A percentile compares a stretch with the other conserved stretches of the same genome.
phyloP scores from a whole-genome alignment of 1,140 invertebrate species.

The Probaryconus sp. region DNA sequence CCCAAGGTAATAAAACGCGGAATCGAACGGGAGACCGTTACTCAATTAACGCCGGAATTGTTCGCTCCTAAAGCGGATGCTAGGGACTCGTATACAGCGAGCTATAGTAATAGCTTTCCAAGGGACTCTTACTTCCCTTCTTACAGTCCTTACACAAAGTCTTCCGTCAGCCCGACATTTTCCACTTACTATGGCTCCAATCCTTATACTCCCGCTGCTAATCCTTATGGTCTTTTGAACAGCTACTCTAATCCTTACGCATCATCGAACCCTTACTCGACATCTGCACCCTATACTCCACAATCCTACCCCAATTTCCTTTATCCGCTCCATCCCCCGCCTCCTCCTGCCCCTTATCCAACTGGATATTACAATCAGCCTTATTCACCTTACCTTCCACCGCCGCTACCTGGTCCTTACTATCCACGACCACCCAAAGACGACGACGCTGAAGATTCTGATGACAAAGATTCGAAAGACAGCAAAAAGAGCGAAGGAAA shows the following conservation, averaged over 20 bases:
- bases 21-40: slow-evolving; percentile 57
- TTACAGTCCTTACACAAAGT: slow-evolving; percentile 63
- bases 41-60: slow-evolving; percentile 66
- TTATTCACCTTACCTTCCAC: slow-evolving; percentile 52
- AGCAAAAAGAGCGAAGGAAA: slow-evolving; percentile 46
- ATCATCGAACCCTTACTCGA: slow-evolving; percentile 19
- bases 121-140: slow-evolving; percentile 65
- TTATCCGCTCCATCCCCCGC: slow-evolving; percentile 64
- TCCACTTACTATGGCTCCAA: slow-evolving; percentile 43
- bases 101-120: slow-evolving; percentile 58
- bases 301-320: slow-evolving; percentile 66
- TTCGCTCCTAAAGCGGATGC: slow-evolving; percentile 68
- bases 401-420: slow-evolving; percentile 48
- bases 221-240: slow-evolving; percentile 61
- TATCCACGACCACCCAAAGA: slow-evolving; percentile 54
- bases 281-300: slow-evolving; percentile 30
- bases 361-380: slow-evolving; percentile 68
- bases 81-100: slow-evolving; percentile 66
- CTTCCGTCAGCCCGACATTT: slow-evolving; percentile 7
- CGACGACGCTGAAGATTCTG: slow-evolving; percentile 50
- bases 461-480: slow-evolving; percentile 37
- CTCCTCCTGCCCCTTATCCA: slow-evolving; percentile 64
- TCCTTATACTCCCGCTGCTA: slow-evolving; percentile 45
- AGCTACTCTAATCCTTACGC: slow-evolving; percentile 52
- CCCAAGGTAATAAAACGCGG: slow-evolving; percentile 74